A percentile compares a stretch with the other conserved stretches of the same genome.
phyloP scores from a whole-genome alignment of 2,797 vertebrate genomes.

The Limosa lapponica region DNA sequence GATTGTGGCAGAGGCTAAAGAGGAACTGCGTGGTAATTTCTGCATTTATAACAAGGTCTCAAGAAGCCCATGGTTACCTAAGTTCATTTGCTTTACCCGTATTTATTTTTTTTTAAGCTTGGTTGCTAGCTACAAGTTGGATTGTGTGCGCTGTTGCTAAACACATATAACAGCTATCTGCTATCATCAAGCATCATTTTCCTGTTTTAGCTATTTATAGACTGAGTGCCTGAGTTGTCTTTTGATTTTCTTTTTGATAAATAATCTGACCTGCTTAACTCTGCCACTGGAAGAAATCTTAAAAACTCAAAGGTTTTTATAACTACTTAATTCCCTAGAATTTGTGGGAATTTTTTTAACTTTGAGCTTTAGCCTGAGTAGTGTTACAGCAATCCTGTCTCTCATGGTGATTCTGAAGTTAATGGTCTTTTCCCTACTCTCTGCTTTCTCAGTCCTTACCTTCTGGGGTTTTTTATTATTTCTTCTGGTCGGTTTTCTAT shows the following conservation, averaged over 20 bases:
- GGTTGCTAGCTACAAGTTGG: not conserved
- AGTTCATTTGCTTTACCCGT: not conserved
- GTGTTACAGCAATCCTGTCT: not conserved
- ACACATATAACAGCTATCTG: not conserved
- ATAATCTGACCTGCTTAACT: not conserved
- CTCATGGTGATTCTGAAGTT: not conserved
- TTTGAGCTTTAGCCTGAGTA: not conserved
- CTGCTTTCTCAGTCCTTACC: not conserved
- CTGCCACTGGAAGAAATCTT: not conserved
- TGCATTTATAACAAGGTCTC: not conserved
- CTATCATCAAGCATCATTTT: not conserved
- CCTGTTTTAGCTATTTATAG: conserved; percentile 8
- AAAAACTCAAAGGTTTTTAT: not conserved
- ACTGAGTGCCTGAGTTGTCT: not conserved
- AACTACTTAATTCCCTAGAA: not conserved
- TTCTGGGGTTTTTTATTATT: not conserved
- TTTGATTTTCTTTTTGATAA: not conserved
- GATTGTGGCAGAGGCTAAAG: not conserved
- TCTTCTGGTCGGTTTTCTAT: not conserved
- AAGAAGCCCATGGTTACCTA: not conserved
- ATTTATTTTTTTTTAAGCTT: not conserved
- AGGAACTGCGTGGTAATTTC: not conserved
- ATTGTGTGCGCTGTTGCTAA: not conserved
- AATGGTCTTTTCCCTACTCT: not conserved
- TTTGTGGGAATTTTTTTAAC: not conserved